Evolutionary conservation across 2,797 vertebrate species (phyloP), one percentile per base, ranked within the genome.

Genomic region (Lacerta viridis): DNA sequence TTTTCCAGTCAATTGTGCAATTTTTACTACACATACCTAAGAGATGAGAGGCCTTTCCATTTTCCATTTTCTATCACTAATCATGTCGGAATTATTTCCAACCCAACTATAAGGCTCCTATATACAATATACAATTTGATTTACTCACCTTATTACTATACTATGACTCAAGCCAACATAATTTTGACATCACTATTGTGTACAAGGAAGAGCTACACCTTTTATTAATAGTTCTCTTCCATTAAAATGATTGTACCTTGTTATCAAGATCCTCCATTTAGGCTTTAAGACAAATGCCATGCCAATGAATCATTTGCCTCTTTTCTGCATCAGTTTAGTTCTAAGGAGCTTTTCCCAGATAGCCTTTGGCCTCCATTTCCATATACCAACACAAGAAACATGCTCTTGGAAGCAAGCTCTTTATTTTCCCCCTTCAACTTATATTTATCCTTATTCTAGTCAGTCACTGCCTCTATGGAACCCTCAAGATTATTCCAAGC

Each of bases 231-330:
- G 39, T 20, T 59, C 25, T 55, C 39, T 85, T 17, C 6, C 29
- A 15, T 0, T 66, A 89, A 80, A 72, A 78, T 17, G 43, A 50
- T 74, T 61, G 46, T 13, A 29, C 61, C 29, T 87, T 75, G 75
- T 3, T 1, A 1, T 4, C 29, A 10, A 85, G 89, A 88, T 90
- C 82, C 80, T 86, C 91, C 91, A 84, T 92, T 93, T 83, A 15
- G 36, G 36, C 90, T 92, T 87, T 3, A 10, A 88, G 74, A 86
- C 36, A 74, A 39, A 55, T 78, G 77, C 43, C 43, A 4, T 81
- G 68, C 55, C 84, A 79, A 69, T 89, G 91, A 94, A 91, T 90
- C 91, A 93, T 89, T 33, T 92, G 89, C 75, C 0, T 9, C 36
- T 61, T 33, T 23, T 29, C 13, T 61, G 15, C 25, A 29, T 10